A percentile compares a stretch with the other conserved stretches of the same genome.
Conservation (phyloP, 2,888 invertebrate genomes). For the Pinctada fucata region DNA sequence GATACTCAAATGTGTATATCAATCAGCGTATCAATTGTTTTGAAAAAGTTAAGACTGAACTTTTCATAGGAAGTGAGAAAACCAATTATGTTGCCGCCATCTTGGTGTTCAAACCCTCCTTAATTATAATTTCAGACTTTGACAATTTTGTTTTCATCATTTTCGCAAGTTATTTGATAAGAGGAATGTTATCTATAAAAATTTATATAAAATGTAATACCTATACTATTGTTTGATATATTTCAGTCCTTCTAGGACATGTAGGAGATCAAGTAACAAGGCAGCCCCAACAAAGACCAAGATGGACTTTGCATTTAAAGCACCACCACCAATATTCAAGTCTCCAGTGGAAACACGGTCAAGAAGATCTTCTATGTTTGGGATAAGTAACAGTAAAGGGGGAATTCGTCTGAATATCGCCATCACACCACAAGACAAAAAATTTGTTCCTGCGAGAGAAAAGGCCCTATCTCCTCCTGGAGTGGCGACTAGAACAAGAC, state of each 20-base stretch:
- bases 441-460: background rate
- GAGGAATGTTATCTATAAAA: too few species aligned
- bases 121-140: too few species aligned
- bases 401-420: constrained; percentile 32
- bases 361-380: constrained; percentile 55
- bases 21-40: too few species aligned
- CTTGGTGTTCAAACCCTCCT: too few species aligned
- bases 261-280: constrained; percentile 49
- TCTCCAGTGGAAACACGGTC: constrained; percentile 57
- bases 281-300: background rate
- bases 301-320: constrained; percentile 37
- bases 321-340: constrained; percentile 36
- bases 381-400: constrained; percentile 29
- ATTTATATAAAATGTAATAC: background rate
- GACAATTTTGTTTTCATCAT: too few species aligned
- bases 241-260: constrained; percentile 18
- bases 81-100: too few species aligned
- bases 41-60: too few species aligned
- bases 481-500: constrained; percentile 50
- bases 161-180: too few species aligned
- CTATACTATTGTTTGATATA: background rate
- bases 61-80: too few species aligned
- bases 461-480: constrained; percentile 50
- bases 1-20: too few species aligned
- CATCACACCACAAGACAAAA: constrained; percentile 33